A percentile compares a stretch with the other conserved stretches of the same genome.
phyloP scores from a whole-genome alignment of 2,888 invertebrate genomes.

The Falcaria lacertinaria region DNA sequence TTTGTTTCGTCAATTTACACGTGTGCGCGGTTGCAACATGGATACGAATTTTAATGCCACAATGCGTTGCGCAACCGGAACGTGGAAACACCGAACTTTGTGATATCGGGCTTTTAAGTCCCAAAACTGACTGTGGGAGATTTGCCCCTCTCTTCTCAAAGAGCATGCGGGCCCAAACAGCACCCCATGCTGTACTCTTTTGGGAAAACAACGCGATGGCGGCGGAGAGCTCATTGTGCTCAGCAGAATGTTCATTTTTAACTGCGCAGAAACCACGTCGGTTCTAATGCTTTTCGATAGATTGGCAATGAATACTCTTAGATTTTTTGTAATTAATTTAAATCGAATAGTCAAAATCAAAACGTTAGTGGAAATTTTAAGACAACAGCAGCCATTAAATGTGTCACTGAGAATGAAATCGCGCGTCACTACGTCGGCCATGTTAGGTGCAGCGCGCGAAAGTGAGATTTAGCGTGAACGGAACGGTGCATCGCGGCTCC shows the following conservation, averaged over 20 bases:
- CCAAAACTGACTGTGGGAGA: not conserved
- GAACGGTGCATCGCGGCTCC: slow-evolving; percentile 77
- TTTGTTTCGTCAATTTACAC: slow-evolving; percentile 65
- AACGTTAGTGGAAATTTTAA: too few species aligned
- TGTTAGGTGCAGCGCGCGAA: slow-evolving; percentile 75
- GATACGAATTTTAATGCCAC: not conserved
- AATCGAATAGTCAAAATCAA: not conserved
- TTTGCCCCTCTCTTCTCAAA: not conserved
- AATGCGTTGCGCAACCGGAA: slow-evolving; percentile 3
- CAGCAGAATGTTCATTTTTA: too few species aligned
- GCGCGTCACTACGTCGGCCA: slow-evolving; percentile 64
- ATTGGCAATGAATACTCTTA: too few species aligned
- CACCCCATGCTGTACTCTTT: too few species aligned
- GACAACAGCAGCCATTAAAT: slow-evolving; percentile 32
- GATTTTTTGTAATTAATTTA: too few species aligned
- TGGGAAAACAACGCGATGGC: too few species aligned
- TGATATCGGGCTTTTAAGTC: not conserved
- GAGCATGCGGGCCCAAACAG: not conserved
- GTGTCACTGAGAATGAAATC: slow-evolving; percentile 61
- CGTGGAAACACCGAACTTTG: slow-evolving; percentile 7
- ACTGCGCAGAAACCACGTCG: too few species aligned
- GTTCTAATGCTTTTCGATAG: too few species aligned
- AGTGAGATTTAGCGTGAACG: slow-evolving; percentile 78
- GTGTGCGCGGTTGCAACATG: slow-evolving; percentile 62
- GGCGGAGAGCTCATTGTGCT: too few species aligned